These are phyloP conservation scores for Okamejei kenojei DNA, from an alignment of 2,797 vertebrate genomes.

Conservation along the genomic window DNA sequence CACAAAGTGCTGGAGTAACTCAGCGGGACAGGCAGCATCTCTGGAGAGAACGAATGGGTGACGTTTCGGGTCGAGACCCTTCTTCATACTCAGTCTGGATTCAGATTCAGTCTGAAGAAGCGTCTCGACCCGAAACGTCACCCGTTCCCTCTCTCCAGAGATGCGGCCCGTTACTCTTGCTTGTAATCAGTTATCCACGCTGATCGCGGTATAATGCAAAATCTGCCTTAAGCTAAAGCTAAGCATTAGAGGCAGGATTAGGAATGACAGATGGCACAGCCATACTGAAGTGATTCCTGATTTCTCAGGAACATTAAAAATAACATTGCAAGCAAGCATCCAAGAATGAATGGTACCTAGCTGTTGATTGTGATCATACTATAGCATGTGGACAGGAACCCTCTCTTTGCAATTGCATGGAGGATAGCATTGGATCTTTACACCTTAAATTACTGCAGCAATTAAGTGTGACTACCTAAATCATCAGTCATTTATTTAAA, in stretches of 20 bases:
- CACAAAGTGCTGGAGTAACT: too few species aligned
- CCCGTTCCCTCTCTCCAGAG: too few species aligned
- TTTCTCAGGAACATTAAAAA: conserved; percentile 14
- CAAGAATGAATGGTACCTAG: not conserved
- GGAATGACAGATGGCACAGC: not conserved
- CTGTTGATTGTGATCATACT: not conserved
- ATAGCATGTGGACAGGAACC: not conserved
- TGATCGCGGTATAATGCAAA: not conserved
- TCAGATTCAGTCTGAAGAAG: too few species aligned
- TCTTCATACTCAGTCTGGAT: too few species aligned
- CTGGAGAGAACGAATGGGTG: too few species aligned
- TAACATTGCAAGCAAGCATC: not conserved
- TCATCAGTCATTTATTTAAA: not conserved
- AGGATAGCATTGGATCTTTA: not conserved
- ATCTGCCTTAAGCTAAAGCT: not conserved
- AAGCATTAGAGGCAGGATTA: not conserved
- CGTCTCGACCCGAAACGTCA: too few species aligned
- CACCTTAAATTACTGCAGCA: not conserved
- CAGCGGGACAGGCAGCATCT: too few species aligned
- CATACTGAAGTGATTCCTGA: not conserved
- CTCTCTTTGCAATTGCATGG: not conserved
- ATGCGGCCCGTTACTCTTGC: not conserved
- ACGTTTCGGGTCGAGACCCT: too few species aligned
- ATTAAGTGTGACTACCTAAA: not conserved
- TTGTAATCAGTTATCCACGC: not conserved